Evolutionary conservation across 2,888 invertebrate species (phyloP), one percentile per base, ranked within the genome.

Genomic region (Melinaea marsaeus): DNA sequence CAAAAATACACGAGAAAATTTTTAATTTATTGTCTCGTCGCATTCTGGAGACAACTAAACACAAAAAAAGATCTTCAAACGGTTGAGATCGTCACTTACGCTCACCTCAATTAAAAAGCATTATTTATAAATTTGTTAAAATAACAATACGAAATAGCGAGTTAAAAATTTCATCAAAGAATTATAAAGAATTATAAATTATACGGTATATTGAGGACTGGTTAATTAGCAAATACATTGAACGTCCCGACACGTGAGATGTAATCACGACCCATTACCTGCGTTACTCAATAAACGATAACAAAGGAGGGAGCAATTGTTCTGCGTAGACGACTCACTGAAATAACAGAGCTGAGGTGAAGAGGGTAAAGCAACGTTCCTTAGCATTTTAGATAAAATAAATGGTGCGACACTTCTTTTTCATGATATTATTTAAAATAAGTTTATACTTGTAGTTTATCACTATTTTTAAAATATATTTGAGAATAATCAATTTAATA

Each of bases 141-240:
- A n/a, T n/a, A n/a, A n/a, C n/a, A 13, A 11, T 3, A 3, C 9
- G 37, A 11, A 37, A 32, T 61, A 62, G 60, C 68, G 65, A 63
- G 67, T 57, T 67, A 69, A 68, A 71, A 69, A 67, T 66, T 70
- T 63, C 65, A 57, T 60, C 58, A 59, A 69, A 72, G 67, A 71
- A 73, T 69, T 71, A 69, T 67, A 69, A 70, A 71, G 71, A n/a
- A 13, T 13, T 46, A 33, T 63, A 62, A 68, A 72, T 73, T 72
- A 69, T 70, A 69, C 64, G 69, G 72, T 72, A 73, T 73, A 71
- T 69, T 72, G 65, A 69, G 79, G 79, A 77, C 77, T 76, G 81
- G 84, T 85, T 88, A 88, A 88, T 88, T 88, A 88, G 87, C 80
- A 81, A 76, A 77, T 80, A 80, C 87, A 88, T 88, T 88, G 84